phyloP scores from a whole-genome alignment of 2,888 invertebrate genomes.

The Sympetrum striolatum region DNA sequence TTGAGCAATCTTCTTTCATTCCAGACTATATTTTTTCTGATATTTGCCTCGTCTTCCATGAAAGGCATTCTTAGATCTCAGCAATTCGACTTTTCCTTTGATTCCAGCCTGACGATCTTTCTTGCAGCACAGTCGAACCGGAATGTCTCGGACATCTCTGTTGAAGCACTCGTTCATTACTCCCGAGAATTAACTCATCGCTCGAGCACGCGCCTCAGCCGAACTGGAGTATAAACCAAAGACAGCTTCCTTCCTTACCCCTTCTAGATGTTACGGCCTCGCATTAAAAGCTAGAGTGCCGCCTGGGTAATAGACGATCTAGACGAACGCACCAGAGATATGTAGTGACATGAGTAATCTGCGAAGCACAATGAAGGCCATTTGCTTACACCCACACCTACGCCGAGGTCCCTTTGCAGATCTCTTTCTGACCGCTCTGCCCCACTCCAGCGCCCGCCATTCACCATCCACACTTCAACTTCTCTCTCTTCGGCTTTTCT shows the following conservation, averaged over 20 bases:
- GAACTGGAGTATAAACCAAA: background rate
- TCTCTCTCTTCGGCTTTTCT: slow-evolving; percentile 13
- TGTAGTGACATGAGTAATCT: slow-evolving; percentile 33
- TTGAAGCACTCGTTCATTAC: background rate
- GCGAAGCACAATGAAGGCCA: slow-evolving; percentile 12
- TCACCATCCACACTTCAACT: background rate
- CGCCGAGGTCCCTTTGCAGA: background rate
- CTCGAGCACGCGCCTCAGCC: background rate
- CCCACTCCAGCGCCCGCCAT: background rate
- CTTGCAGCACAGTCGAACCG: background rate
- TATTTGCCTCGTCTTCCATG: too few species aligned
- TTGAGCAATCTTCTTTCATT: too few species aligned
- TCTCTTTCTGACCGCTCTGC: background rate
- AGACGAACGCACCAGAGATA: slow-evolving; percentile 18
- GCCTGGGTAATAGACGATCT: slow-evolving; percentile 11
- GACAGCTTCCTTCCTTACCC: background rate
- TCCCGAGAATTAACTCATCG: background rate
- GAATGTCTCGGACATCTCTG: background rate
- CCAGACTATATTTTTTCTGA: too few species aligned
- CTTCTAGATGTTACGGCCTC: background rate
- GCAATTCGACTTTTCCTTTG: too few species aligned
- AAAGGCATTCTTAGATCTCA: too few species aligned
- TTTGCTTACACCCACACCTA: slow-evolving; percentile 25
- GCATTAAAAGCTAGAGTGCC: background rate
- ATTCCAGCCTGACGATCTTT: too few species aligned